These are phyloP conservation scores for Schrankia costaestrigalis DNA, from an alignment of 2,888 invertebrate species.

Conservation along the genomic window DNA sequence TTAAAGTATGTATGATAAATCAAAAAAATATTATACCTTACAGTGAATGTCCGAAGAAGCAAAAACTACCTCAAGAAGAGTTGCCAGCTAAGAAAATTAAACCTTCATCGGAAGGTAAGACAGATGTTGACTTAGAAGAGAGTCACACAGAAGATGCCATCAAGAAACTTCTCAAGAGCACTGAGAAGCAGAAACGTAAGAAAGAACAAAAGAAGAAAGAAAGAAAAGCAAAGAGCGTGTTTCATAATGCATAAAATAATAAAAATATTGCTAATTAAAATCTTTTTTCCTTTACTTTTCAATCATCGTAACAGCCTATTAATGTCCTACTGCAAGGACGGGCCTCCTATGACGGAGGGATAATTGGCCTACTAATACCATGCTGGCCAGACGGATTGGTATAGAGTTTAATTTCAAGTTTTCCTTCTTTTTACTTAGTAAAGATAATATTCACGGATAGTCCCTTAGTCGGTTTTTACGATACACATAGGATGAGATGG, in stretches of 20 bases:
- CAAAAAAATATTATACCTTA: neutral
- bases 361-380: too few species aligned
- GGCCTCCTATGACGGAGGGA: too few species aligned
- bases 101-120: slow-evolving; percentile 55
- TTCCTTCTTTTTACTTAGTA: too few species aligned
- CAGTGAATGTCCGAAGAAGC: slow-evolving; percentile 48
- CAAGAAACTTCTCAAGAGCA: slow-evolving; percentile 61
- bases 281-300: neutral
- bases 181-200: slow-evolving; percentile 66
- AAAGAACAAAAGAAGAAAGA: slow-evolving; percentile 60
- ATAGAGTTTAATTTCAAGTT: too few species aligned
- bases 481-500: too few species aligned
- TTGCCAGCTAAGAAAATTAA: slow-evolving; percentile 41
- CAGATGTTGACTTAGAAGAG: slow-evolving; percentile 32
- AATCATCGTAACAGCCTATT: too few species aligned
- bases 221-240: slow-evolving; percentile 70
- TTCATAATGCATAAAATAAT: slow-evolving; percentile 66
- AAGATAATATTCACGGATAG: too few species aligned
- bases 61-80: slow-evolving; percentile 25
- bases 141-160: slow-evolving; percentile 53
- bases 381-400: too few species aligned
- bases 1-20: neutral
- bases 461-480: too few species aligned
- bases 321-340: too few species aligned
- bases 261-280: neutral